Conservation (phyloP, 2,113 vertebrate genomes). For the Diphyllodes magnificus region DNA sequence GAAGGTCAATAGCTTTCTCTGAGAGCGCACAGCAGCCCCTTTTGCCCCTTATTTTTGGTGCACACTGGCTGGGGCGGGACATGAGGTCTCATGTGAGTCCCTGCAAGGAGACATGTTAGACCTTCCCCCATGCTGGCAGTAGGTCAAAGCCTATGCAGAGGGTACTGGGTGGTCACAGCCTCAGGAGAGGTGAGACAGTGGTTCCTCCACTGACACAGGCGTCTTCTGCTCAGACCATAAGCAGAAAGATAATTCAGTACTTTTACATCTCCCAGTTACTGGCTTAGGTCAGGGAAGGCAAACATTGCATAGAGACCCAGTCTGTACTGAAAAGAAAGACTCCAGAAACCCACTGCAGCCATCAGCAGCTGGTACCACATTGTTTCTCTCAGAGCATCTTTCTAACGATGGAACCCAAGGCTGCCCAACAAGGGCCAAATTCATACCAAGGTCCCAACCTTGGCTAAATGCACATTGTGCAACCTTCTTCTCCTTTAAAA, state of each 20-base stretch:
- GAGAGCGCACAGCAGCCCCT: not conserved
- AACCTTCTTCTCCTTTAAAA: not conserved
- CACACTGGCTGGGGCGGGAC: accelerated
- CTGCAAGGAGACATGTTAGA: not conserved
- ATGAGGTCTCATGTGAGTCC: accelerated
- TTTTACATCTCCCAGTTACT: not conserved
- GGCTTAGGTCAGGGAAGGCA: accelerated
- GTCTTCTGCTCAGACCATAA: not conserved
- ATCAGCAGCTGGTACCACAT: not conserved
- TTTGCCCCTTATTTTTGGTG: not conserved
- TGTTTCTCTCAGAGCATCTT: not conserved
- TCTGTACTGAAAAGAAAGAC: not conserved
- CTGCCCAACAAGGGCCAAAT: not conserved
- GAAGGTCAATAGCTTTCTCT: not conserved
- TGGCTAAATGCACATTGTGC: not conserved
- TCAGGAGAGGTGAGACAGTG: not conserved
- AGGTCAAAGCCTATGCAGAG: not conserved
- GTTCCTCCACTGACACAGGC: not conserved
- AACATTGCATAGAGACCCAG: not conserved
- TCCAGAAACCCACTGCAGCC: not conserved
- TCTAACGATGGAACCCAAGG: not conserved
- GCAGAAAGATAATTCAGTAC: not conserved
- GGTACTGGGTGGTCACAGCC: not conserved
- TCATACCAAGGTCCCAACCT: not conserved
- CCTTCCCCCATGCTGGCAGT: not conserved